Percentiles rank a stretch among this genome's conserved stretches.
Conservation (phyloP, 2,113 vertebrate species). For the Hystrix brachyura region DNA sequence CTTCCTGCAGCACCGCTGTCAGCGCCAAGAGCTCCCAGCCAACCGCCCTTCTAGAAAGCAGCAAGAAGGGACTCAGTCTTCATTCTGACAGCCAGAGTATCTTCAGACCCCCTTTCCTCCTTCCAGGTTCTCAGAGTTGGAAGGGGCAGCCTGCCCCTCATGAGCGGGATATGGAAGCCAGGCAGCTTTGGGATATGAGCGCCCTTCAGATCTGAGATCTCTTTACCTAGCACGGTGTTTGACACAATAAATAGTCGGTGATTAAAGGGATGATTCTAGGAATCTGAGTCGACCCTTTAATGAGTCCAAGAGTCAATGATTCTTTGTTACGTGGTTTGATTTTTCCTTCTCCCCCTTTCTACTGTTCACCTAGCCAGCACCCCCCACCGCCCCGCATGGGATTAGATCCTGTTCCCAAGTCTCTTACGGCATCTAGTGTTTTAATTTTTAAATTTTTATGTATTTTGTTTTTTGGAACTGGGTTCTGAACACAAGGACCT, state of each 20-base stretch:
- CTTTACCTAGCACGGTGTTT: background rate
- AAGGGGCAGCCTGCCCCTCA: background rate
- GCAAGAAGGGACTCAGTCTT: background rate
- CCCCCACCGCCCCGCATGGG: background rate
- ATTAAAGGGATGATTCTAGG: slow-evolving; percentile 14
- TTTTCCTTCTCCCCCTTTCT: background rate
- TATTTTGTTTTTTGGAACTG: background rate
- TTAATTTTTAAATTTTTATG: background rate
- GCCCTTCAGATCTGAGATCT: background rate
- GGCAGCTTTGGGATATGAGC: background rate
- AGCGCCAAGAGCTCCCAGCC: background rate
- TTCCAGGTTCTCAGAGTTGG: background rate
- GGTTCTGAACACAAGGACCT: background rate
- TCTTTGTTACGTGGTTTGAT: background rate
- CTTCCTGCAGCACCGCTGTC: background rate
- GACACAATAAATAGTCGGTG: background rate
- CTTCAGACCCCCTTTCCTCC: background rate
- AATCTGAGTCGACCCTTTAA: background rate
- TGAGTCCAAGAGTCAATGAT: background rate
- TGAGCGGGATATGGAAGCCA: background rate
- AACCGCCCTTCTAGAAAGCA: background rate
- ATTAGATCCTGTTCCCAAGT: background rate
- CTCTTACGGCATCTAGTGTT: background rate
- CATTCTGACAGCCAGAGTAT: background rate
- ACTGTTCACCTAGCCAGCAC: background rate